phyloP scores from a whole-genome alignment of 1,140 invertebrate species.

The Hycleus phaleratus region DNA sequence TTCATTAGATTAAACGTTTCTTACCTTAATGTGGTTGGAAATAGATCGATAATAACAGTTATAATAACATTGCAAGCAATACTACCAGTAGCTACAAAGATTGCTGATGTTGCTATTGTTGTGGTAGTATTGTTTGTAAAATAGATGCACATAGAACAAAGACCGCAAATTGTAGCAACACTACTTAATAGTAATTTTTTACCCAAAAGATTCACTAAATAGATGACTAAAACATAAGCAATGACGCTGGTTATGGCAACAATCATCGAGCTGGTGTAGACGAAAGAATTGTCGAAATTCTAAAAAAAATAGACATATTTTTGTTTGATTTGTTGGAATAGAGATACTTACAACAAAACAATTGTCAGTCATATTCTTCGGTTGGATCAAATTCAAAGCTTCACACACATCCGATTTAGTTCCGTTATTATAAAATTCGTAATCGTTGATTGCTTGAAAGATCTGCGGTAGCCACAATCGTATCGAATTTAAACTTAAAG shows the following conservation, averaged over 20 bases:
- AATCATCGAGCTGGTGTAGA: constrained; percentile 16
- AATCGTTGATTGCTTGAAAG: constrained; percentile 19
- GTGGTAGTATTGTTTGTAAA: constrained; percentile 15
- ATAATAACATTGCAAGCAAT: constrained; percentile 19
- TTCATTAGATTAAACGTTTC: neutral
- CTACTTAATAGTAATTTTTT: constrained; percentile 14
- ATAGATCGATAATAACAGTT: constrained; percentile 20
- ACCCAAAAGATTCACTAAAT: constrained; percentile 10
- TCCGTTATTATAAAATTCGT: constrained; percentile 9
- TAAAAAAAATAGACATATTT: neutral
- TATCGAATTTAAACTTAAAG: constrained; percentile 18
- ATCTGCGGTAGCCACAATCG: constrained; percentile 16
- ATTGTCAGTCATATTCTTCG: neutral
- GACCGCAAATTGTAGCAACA: neutral
- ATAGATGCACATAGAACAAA: constrained; percentile 2
- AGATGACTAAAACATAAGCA: constrained; percentile 3
- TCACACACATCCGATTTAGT: constrained; percentile 5
- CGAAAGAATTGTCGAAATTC: constrained; percentile 9
- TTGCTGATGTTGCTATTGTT: constrained; percentile 9
- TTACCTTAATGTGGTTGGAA: constrained; percentile 27
- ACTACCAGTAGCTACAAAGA: constrained; percentile 9
- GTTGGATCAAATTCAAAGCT: constrained; percentile 9
- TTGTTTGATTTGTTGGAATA: too few relatives aligned
- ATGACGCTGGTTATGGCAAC: neutral
- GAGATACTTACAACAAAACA: constrained; percentile 6